Conservation (phyloP, 1,140 invertebrate genomes). For the Cotesia chilonis region DNA sequence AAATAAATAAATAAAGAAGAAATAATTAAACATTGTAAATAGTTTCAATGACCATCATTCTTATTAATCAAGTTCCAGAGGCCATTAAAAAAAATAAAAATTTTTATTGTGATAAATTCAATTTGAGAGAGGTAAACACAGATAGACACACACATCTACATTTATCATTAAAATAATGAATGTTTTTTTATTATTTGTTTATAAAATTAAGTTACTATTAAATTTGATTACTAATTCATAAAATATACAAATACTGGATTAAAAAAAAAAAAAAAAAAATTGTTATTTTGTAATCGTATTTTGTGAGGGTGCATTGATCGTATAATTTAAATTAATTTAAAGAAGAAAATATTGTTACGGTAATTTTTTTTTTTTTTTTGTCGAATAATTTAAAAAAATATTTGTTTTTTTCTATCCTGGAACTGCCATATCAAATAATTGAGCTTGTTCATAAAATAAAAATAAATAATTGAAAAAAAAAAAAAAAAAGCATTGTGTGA, state of each 20-base stretch:
- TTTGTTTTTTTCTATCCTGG: constrained; percentile 67
- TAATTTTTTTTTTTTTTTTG: background rate
- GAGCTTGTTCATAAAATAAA: constrained; percentile 58
- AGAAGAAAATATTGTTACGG: background rate
- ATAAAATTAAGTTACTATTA: too few relatives aligned
- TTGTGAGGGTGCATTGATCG: background rate
- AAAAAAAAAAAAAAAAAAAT: background rate
- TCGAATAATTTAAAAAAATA: constrained; percentile 28
- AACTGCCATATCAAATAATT: constrained; percentile 72
- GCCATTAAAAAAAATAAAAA: constrained; percentile 36
- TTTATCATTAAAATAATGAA: background rate
- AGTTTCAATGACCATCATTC: constrained; percentile 47
- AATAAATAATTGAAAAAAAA: constrained; percentile 45
- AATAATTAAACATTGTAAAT: constrained; percentile 49
- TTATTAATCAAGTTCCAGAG: constrained; percentile 50
- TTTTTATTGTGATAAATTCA: constrained; percentile 30
- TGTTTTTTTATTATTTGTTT: constrained; percentile 14
- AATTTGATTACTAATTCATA: too few relatives aligned
- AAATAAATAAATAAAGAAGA: constrained; percentile 21
- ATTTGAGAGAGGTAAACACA: background rate
- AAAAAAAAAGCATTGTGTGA: constrained; percentile 49
- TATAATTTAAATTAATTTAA: constrained; percentile 10
- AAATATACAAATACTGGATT: too few relatives aligned
- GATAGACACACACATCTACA: too few relatives aligned
- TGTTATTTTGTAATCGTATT: background rate